These are phyloP conservation scores for Staurois parvus DNA, from an alignment of 2,797 vertebrate genomes.

Conservation along the genomic window DNA sequence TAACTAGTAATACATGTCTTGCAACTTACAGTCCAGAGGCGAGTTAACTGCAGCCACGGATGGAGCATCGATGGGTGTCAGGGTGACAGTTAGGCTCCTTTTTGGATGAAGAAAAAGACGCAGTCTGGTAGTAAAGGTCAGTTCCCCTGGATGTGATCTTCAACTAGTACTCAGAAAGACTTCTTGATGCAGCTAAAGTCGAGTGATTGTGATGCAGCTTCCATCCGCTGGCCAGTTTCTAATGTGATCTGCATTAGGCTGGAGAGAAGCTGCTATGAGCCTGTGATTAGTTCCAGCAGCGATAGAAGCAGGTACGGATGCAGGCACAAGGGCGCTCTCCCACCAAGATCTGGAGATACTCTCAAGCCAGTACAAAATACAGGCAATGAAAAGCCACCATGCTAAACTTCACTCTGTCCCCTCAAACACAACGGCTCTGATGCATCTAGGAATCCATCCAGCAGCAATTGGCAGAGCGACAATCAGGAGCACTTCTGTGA, in stretches of 20 bases:
- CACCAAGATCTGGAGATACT: slow-evolving; percentile 49
- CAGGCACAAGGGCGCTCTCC: slow-evolving; percentile 73
- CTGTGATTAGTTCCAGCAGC: slow-evolving; percentile 77
- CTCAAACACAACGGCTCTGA: neutral
- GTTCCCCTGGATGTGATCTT: slow-evolving; percentile 67
- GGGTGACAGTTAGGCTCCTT: slow-evolving; percentile 15
- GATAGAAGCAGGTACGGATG: slow-evolving; percentile 75
- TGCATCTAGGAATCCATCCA: slow-evolving; percentile 60
- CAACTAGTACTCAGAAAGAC: slow-evolving; percentile 74
- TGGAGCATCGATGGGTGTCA: slow-evolving; percentile 59
- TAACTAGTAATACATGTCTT: slow-evolving; percentile 37
- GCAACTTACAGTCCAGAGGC: slow-evolving; percentile 70
- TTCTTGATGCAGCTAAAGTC: slow-evolving; percentile 68
- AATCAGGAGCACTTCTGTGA: neutral
- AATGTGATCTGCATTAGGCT: slow-evolving; percentile 80
- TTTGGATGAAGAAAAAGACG: slow-evolving; percentile 47
- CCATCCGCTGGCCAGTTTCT: slow-evolving; percentile 67
- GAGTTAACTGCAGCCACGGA: slow-evolving; percentile 68
- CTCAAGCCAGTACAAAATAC: neutral
- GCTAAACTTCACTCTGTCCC: slow-evolving; percentile 79
- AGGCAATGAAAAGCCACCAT: slow-evolving; percentile 62
- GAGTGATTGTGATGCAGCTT: slow-evolving; percentile 65
- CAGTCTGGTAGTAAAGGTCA: slow-evolving; percentile 66
- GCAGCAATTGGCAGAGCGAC: slow-evolving; percentile 69
- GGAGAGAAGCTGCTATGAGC: slow-evolving; percentile 69